Evolutionary conservation across 2,888 invertebrate species (phyloP), one percentile per base, ranked within the genome.

Genomic region (Cactoblastis cactorum): DNA sequence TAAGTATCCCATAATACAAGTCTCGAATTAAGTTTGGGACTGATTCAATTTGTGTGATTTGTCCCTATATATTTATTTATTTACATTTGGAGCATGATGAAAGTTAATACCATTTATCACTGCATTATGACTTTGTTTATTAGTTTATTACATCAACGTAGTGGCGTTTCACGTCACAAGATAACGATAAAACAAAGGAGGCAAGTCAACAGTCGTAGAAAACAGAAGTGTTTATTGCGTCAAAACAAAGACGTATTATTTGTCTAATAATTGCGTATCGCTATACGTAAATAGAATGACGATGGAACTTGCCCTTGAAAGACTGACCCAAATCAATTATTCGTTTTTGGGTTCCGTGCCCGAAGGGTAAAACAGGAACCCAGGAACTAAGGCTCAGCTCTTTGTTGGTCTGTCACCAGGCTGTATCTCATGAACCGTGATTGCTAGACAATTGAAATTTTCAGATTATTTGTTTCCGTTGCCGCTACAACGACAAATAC

Each of bases 281-380:
- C n/a, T n/a, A 33, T 0, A 18, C 45, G 18, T 19, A 49, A 48
- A 45, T 43, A 41, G 22, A 45, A 37, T 35, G 17, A 52, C 24
- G 4, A 12, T 14, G 34, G 14, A 34, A 3, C 3, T 3, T 11
- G 34, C 34, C 34, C 35, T 35, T 15, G 35, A n/a, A 15, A 35
- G 4, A 8, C 3, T 8, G 14, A 35, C 15, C 35, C 35, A 35
- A 15, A 15, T 8, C 1, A 15, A 15, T 17, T 1, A 1, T 12
- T 35, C 35, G 8, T 15, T 34, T n/a, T n/a, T n/a, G n/a, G 17
- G 6, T 35, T 15, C 8, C 15, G 15, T 15, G 3, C 3, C n/a
- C n/a, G n/a, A n/a, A 35, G 15, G 1, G 12, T 33, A 3, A 3
- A 3, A 12, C 2, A n/a, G 33, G 12, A 33, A 1, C 32, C 11